A percentile compares a stretch with the other conserved stretches of the same genome.
These are phyloP conservation scores for Eulemur mongoz DNA, from an alignment of 2,797 vertebrate genomes.

Conservation along the genomic window DNA sequence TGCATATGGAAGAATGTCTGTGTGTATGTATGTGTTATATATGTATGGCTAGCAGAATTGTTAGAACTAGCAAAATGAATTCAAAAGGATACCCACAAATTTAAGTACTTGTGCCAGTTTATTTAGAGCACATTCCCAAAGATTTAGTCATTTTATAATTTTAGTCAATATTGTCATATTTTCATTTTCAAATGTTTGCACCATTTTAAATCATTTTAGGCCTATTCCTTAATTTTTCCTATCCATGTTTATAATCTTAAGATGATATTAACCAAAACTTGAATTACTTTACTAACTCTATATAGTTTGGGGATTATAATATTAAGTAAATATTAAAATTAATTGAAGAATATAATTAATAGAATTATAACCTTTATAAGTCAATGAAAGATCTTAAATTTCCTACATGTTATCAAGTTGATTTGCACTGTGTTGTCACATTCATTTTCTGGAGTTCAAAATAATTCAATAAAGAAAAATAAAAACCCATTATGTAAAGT, in stretches of 20 bases:
- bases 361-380: neutral
- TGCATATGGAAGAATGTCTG: no score
- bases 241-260: neutral
- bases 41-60: neutral
- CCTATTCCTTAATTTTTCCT: neutral
- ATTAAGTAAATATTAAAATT: conserved; percentile 38
- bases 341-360: neutral
- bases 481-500: neutral
- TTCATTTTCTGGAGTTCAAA: neutral
- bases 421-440: neutral
- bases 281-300: neutral
- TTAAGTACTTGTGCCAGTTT: neutral
- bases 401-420: neutral
- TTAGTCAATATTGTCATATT: neutral
- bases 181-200: neutral
- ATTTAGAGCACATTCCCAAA: neutral
- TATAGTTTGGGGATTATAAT: neutral
- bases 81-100: neutral
- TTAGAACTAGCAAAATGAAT: neutral
- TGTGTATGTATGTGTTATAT: neutral
- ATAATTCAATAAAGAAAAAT: neutral
- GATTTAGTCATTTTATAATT: neutral
- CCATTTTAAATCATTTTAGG: neutral
- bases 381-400: neutral
- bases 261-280: neutral